These are phyloP conservation scores for Dunckerocampus dactyliophorus DNA, from an alignment of 2,113 vertebrate genomes.

Conservation along the genomic window DNA sequence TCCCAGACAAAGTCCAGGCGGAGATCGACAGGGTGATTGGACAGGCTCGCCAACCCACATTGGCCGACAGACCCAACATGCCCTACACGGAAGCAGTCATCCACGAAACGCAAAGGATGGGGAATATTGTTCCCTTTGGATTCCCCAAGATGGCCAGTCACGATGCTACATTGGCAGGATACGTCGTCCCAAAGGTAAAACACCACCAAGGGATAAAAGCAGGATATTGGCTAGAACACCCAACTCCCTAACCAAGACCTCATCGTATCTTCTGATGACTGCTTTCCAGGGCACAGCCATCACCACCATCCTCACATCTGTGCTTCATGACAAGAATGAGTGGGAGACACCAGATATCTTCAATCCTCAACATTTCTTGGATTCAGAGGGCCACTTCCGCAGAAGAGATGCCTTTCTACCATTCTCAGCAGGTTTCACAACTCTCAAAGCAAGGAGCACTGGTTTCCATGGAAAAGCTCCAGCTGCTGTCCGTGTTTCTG, in stretches of 20 bases:
- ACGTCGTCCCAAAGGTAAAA: conserved; percentile 75
- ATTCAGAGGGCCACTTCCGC: conserved; percentile 76
- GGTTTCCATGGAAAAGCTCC: not conserved
- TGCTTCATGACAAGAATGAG: conserved; percentile 78
- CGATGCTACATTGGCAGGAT: conserved; percentile 68
- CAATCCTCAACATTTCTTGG: conserved; percentile 85
- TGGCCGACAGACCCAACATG: conserved; percentile 69
- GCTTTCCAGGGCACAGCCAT: conserved; percentile 44
- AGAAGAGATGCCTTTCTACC: conserved; percentile 80
- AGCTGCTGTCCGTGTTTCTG: not conserved
- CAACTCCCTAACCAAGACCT: no score
- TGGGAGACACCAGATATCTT: conserved; percentile 81
- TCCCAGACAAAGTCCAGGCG: conserved; percentile 64
- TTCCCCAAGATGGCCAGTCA: conserved; percentile 61
- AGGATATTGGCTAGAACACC: no score
- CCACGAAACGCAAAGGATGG: conserved; percentile 77
- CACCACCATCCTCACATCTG: conserved; percentile 72
- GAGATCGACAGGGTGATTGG: conserved; percentile 74
- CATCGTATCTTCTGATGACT: conserved; percentile 24
- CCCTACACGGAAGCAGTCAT: conserved; percentile 81
- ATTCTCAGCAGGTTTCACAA: conserved; percentile 79
- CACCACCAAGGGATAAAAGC: not conserved
- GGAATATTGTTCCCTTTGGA: conserved; percentile 73
- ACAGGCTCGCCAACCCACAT: conserved; percentile 57
- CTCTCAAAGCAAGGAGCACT: not conserved